Base-by-base conservation (phyloP, 1,140 invertebrate genomes). In the Leptinotarsa undecemlineata region DNA sequence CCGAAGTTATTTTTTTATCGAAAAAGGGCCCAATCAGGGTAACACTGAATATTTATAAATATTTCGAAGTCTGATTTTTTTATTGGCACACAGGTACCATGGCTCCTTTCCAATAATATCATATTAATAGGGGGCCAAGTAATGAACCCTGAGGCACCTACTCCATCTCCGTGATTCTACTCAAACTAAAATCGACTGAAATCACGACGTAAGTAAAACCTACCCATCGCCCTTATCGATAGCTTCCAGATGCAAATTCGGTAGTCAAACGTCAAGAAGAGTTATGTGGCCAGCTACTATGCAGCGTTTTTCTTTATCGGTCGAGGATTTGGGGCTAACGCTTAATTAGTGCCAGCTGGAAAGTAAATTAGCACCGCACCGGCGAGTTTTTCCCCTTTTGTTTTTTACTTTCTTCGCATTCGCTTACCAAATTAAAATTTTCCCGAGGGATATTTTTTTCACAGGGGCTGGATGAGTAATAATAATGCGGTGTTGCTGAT, bases 271-370 rank as follows among this genome's bases (percentile, higher is more conserved):
- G 51, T 57, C 51, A 42, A 14, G 42, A 69, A 69, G 47, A 71
- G 20, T 71, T 60, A 71, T 71, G 57, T 57, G 69, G 20, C 14
- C n/a, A 3, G 51, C 68, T 33, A 3, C 48, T n/a, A 2, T 61
- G 5, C 69, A 21, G 51, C 69, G 51, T 26, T 33, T 51, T 71
- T 15, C 69, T 71, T 60, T 71, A 71, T 71, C 48, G 69, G 69
- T 19, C 20, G 17, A 57, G 51, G 69, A 71, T 71, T 71, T 14
- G 69, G 51, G 57, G 11, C 48, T n/a, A 61, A 17, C 57, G 69
- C 57, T 71, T 62, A 61, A 71, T 71, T 71, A 71, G 20, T 26
- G 33, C 63, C 66, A 68, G 48, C 66, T 68, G 23, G 23, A 48
- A 68, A 68, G 33, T 68, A 68, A 33, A 66, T 68, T 68, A 68